Evolutionary conservation across 2,888 invertebrate genomes (phyloP).

Genomic region (Ophion ellenae): DNA sequence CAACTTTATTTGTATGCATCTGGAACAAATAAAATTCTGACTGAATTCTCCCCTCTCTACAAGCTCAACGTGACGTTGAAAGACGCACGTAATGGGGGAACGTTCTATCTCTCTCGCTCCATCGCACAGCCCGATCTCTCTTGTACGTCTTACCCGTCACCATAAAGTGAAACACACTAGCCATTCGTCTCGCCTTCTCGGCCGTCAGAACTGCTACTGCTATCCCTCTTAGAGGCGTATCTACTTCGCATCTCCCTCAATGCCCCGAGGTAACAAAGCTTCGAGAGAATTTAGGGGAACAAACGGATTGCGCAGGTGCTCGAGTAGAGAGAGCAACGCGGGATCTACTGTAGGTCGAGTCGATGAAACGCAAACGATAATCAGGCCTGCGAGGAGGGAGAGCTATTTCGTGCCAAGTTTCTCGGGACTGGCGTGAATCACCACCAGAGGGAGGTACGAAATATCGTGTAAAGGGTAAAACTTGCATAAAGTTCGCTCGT

Average conservation of each 20-base stretch:
- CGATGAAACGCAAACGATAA: conserved; percentile 57
- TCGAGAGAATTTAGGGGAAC: neutral
- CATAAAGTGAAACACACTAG: neutral
- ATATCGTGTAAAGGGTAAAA: conserved; percentile 24
- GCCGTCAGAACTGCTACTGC: neutral
- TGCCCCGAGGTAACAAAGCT: neutral
- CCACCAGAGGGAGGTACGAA: conserved; percentile 6
- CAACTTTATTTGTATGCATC: no score
- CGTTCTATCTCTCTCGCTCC: neutral
- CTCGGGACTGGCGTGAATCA: conserved; percentile 30
- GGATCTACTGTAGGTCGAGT: neutral
- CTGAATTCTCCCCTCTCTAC: neutral
- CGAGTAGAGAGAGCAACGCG: neutral
- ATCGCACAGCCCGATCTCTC: neutral
- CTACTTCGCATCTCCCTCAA: neutral
- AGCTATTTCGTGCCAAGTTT: conserved; percentile 5
- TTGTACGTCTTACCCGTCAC: neutral
- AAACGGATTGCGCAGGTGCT: neutral
- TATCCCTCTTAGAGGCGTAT: neutral
- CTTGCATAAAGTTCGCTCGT: conserved; percentile 23
- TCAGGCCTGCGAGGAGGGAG: conserved; percentile 30
- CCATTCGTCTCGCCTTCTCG: neutral
- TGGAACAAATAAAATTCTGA: no score
- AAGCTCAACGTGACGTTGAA: neutral
- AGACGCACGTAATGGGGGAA: neutral